Evolutionary conservation across 2,888 invertebrate species (phyloP).

Genomic region (Agrochola circellaris): DNA sequence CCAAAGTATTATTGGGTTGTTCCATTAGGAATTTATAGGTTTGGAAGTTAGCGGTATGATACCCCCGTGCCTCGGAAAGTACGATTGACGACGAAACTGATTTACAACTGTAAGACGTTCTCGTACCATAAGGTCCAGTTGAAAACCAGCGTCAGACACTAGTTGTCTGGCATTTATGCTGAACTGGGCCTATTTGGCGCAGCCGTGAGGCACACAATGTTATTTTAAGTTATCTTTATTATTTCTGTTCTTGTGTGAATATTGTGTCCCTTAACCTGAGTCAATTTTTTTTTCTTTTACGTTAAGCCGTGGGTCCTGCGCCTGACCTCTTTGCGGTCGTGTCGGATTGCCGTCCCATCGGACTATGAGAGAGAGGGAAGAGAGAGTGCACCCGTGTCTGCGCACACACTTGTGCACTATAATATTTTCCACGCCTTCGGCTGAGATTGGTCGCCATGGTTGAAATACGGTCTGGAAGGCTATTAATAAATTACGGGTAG

Average conservation of each 20-base stretch:
- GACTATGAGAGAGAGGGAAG: background rate
- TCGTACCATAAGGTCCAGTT: too few species aligned
- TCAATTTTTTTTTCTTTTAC: too few species aligned
- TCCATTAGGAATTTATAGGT: background rate
- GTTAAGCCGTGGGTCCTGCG: background rate
- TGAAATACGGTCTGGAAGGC: background rate
- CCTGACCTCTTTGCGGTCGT: background rate
- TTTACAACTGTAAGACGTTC: too few species aligned
- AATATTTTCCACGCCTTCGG: background rate
- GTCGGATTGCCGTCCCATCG: background rate
- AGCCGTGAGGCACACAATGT: too few species aligned
- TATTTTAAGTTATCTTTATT: too few species aligned
- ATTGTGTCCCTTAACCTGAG: too few species aligned
- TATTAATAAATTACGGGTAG: slow-evolving; percentile 9
- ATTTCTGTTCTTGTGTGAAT: too few species aligned
- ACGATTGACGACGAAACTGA: too few species aligned
- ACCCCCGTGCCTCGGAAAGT: background rate
- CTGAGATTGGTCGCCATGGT: background rate
- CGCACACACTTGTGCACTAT: background rate
- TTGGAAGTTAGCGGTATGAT: background rate
- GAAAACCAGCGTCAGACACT: too few species aligned
- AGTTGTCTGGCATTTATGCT: too few species aligned
- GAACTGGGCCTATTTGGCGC: too few species aligned
- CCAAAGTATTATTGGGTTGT: background rate
- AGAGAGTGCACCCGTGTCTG: background rate